Base-by-base conservation (phyloP, 1,140 invertebrate genomes). In the Drosophila orena region DNA sequence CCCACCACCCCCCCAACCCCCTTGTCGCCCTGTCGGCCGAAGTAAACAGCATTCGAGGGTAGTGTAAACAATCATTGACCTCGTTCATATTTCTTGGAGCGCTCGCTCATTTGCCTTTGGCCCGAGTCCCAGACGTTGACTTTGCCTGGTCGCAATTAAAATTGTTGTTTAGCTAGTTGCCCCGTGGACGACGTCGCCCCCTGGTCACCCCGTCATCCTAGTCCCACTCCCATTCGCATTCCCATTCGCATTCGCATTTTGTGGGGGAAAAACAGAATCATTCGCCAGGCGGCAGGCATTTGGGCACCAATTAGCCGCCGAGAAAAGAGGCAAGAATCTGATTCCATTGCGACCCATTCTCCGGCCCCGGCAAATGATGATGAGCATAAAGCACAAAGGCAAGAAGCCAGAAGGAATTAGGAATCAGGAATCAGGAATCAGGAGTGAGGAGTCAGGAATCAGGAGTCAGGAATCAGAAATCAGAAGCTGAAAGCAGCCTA, bases 21-120 rank as follows among this genome's bases (percentile, higher is more conserved):
- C 12, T 12, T 2, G 22, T 34, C 24, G 24, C 10, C 54, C n/a
- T 56, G 68, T 59, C n/a, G 59, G 68, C 62, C 38, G 73, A 73
- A 75, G 81, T 85, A 85, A 86, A 89, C 83, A 86, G 79, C 75
- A 89, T 86, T 86, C 84, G 84, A 86, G 83, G 81, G 83, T 86
- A 88, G 83, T 91, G 88, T 90, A 90, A 90, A 90, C 86, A 90
- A 90, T 89, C 83, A 90, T 88, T 91, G 88, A 90, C 86, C 86
- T 90, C 86, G 83, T 90, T 90, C 81, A 88, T 83, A 83, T 83
- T 86, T 81, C 83, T 86, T 66, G 61, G 74, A 65, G 70, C 61
- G 61, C 50, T 58, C 79, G 77, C 80, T 83, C 84, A 79, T 88
- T 89, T 89, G 83, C 79, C 75, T 86, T 79, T 86, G 75, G 68